A percentile compares a stretch with the other conserved stretches of the same genome.
These are phyloP conservation scores for Lophius americanus DNA, from an alignment of 2,797 vertebrate genomes.

Conservation along the genomic window DNA sequence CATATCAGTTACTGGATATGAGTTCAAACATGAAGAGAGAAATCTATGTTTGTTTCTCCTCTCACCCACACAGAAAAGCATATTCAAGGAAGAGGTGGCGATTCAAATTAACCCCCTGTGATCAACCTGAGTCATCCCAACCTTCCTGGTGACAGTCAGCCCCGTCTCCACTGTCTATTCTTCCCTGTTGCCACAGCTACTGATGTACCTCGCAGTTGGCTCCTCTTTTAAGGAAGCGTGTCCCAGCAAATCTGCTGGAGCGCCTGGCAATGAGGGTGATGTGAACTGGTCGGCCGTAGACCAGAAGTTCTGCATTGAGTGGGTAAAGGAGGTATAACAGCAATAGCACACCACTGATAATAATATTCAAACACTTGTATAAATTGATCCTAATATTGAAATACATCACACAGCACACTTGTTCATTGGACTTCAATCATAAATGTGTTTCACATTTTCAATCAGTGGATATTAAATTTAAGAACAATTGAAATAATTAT, in stretches of 20 bases:
- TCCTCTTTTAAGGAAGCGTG: slow-evolving; percentile 97
- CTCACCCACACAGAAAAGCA: slow-evolving; percentile 33
- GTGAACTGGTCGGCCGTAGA: slow-evolving; percentile 95
- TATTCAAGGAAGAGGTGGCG: slow-evolving; percentile 37
- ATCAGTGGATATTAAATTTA: too few relatives aligned
- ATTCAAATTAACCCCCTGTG: slow-evolving; percentile 57
- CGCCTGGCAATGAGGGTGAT: slow-evolving; percentile 96
- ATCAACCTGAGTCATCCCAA: slow-evolving; percentile 66
- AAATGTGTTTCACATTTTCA: not conserved
- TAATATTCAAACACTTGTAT: not conserved
- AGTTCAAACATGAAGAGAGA: not conserved
- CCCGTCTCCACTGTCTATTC: slow-evolving; percentile 39
- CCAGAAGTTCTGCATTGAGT: slow-evolving; percentile 87
- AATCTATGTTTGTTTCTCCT: slow-evolving; percentile 17
- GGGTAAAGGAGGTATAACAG: slow-evolving; percentile 79
- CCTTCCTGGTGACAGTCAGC: slow-evolving; percentile 34
- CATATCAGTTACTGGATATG: not conserved
- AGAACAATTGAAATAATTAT: not conserved
- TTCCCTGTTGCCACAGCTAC: slow-evolving; percentile 57
- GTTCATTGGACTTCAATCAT: not conserved
- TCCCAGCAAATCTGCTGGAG: slow-evolving; percentile 96
- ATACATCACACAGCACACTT: not conserved
- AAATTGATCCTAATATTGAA: not conserved
- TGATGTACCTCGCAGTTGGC: slow-evolving; percentile 91
- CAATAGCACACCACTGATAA: not conserved